A percentile compares a stretch with the other conserved stretches of the same genome.
phyloP scores from a whole-genome alignment of 2,888 invertebrate genomes.

The Pterostichus madidus region DNA sequence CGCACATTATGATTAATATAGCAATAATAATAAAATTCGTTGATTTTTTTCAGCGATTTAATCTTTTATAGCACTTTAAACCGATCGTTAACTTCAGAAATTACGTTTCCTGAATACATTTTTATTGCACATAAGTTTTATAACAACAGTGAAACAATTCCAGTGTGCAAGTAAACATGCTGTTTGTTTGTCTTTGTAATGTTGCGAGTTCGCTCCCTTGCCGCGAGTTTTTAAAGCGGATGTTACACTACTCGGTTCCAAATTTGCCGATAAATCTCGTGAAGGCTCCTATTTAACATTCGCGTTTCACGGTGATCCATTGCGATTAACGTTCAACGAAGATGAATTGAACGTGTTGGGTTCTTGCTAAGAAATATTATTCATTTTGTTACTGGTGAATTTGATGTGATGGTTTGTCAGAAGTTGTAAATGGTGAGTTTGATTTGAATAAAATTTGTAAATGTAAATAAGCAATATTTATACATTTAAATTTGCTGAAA shows the following conservation, averaged over 20 bases:
- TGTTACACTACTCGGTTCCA: neutral
- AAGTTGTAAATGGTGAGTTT: neutral
- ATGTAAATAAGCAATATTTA: too few relatives aligned
- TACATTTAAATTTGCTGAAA: too few relatives aligned
- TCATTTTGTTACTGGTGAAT: neutral
- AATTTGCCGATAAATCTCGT: slow-evolving; percentile 26
- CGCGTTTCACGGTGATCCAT: slow-evolving; percentile 47
- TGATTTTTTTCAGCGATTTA: too few relatives aligned
- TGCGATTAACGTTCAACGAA: slow-evolving; percentile 35
- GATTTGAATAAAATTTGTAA: too few relatives aligned
- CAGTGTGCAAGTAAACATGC: neutral
- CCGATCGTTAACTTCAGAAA: too few relatives aligned
- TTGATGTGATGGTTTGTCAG: neutral
- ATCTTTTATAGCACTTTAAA: too few relatives aligned
- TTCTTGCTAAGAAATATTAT: slow-evolving; percentile 28
- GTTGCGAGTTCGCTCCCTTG: neutral
- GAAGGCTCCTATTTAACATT: slow-evolving; percentile 48
- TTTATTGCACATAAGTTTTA: slow-evolving; percentile 16
- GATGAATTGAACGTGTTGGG: slow-evolving; percentile 28
- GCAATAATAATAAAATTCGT: too few relatives aligned
- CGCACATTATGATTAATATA: too few relatives aligned
- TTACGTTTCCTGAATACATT: neutral
- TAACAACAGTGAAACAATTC: slow-evolving; percentile 12
- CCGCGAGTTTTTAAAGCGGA: slow-evolving; percentile 9
- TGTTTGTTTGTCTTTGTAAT: slow-evolving; percentile 29